phyloP scores from a whole-genome alignment of 2,797 vertebrate species.

The Thaleichthys pacificus region DNA sequence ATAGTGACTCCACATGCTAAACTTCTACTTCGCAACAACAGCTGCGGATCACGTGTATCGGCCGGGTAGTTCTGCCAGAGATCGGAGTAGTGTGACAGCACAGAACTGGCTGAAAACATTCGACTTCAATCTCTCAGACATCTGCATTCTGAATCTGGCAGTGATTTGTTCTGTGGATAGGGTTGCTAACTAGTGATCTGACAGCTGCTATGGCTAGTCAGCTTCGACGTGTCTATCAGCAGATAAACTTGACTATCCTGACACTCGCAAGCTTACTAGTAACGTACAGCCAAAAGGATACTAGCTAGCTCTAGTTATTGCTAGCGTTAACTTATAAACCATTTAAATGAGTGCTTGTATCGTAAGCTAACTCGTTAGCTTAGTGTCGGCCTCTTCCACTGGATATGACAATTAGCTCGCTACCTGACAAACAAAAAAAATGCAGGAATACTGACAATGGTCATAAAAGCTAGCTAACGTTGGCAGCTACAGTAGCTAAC shows the following conservation, averaged over 20 bases:
- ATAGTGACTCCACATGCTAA: conserved; percentile 53
- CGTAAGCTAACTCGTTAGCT: conserved; percentile 50
- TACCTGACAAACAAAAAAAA: background rate
- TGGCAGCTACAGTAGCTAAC: too few species aligned
- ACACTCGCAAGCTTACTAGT: background rate
- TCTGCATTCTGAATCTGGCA: conserved; percentile 8
- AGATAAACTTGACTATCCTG: background rate
- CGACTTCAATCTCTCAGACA: conserved; percentile 3
- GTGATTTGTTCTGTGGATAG: background rate
- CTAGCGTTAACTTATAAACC: background rate
- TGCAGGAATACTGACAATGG: background rate
- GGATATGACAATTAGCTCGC: background rate
- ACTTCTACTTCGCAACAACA: conserved; percentile 54
- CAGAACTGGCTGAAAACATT: conserved; percentile 28
- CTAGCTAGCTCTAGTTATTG: background rate
- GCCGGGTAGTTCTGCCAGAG: conserved; percentile 21
- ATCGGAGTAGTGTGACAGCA: conserved; percentile 26
- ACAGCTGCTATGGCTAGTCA: background rate
- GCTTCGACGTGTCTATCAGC: background rate
- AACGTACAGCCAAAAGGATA: background rate
- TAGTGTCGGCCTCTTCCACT: conserved; percentile 4
- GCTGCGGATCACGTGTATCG: conserved; percentile 64
- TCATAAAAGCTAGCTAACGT: conserved; percentile 54
- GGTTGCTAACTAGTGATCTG: background rate
- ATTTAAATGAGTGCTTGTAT: background rate